Evolutionary conservation across 2,797 vertebrate genomes (phyloP), one percentile per base, ranked within the genome.

Genomic region (Sebastes cheni): DNA sequence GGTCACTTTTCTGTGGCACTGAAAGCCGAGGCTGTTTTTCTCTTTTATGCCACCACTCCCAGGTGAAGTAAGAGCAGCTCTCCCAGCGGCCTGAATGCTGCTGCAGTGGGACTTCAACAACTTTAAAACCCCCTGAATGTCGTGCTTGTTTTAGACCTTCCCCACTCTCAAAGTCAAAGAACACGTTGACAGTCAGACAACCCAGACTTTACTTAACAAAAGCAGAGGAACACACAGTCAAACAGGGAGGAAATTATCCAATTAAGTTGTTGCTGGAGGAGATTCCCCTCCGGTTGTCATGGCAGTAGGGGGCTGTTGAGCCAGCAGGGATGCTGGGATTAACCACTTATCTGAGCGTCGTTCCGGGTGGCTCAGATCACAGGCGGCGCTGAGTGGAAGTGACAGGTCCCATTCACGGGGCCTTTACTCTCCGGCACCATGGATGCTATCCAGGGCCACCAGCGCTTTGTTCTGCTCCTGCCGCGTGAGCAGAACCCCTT

Each of bases 341-440:
- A 94, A 86, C 89, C 89, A 90, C 88, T 93, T 94, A 93, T 90
- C 87, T 67, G 87, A 90, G 86, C 79, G 85, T 74, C 83, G 88
- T 94, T 93, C 84, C 75, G 90, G 87, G 85, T 89, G 84, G 83
- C 80, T 93, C 82, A 90, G 95, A 95, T 95, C 93, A 94, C 84
- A 94, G 92, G 86, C 88, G 5, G 77, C 11, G 69, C 87, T 94
- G 91, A 95, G 92, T 87, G 64, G 86, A 93, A 94, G 91, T 93
- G 94, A 95, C 95, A 94, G 89, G 72, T 89, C 86, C 88, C 76
- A 85, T 94, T 93, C 91, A 91, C 81, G 22, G 79, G 78, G 85
- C 81, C 88, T 86, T 91, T 84, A 79, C 88, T 85, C 90, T 80
- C 67, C 73, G 30, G 86, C 92, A 86, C 81, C 75, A 59, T 86